phyloP scores from a whole-genome alignment of 2,113 vertebrate genomes.

The Oryzias woworae region DNA sequence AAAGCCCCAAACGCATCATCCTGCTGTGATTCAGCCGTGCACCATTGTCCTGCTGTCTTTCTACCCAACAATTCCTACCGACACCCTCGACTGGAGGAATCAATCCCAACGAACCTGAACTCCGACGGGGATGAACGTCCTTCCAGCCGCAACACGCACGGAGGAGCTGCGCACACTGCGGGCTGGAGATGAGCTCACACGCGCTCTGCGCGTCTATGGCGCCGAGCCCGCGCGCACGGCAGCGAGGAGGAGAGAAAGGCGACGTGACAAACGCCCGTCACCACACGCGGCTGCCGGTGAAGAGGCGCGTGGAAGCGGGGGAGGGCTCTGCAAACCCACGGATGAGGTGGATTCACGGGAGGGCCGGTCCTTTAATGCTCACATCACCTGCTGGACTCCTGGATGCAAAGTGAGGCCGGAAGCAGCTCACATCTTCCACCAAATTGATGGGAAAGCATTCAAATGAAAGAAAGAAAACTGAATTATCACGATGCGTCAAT shows the following conservation, averaged over 20 bases:
- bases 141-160: not conserved
- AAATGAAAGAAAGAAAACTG: too few species aligned
- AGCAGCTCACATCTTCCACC: too few species aligned
- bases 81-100: not conserved
- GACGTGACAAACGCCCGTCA: slow-evolving; percentile 12
- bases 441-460: too few species aligned
- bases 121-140: too few species aligned
- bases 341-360: too few species aligned
- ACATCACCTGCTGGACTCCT: too few species aligned
- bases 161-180: slow-evolving; percentile 55
- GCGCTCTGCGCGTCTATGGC: slow-evolving; percentile 56
- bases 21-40: slow-evolving; percentile 35
- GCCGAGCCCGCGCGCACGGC: slow-evolving; percentile 29
- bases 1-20: slow-evolving; percentile 23
- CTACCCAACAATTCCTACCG: slow-evolving; percentile 32
- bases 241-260: slow-evolving; percentile 21
- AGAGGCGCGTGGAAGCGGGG: not conserved
- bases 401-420: too few species aligned
- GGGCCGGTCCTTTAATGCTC: too few species aligned
- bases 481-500: too few species aligned
- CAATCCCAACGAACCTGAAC: too few species aligned
- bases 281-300: slow-evolving; percentile 4
- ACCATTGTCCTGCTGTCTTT: slow-evolving; percentile 59
- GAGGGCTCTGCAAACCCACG: too few species aligned
- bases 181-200: slow-evolving; percentile 62